Conservation (phyloP, 2,888 invertebrate genomes). For the Allolobophora icterica region DNA sequence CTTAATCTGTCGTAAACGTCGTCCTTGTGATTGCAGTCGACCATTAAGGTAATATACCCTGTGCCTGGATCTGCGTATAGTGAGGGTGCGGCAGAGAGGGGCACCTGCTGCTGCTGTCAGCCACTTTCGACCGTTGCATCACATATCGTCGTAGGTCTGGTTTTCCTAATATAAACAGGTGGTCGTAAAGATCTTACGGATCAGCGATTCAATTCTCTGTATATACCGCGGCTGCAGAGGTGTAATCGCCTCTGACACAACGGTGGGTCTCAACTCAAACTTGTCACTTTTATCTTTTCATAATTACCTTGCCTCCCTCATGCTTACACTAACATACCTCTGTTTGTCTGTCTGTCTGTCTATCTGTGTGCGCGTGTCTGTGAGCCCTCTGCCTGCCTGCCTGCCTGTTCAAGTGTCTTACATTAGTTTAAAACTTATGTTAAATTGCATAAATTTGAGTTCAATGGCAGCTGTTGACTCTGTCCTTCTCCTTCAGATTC, state of each 20-base stretch:
- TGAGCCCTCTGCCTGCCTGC: too few species aligned
- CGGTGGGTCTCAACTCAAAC: background rate
- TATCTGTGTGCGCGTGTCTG: too few species aligned
- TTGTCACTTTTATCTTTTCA: background rate
- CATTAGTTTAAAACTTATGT: too few species aligned
- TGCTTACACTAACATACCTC: background rate
- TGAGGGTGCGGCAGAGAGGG: background rate
- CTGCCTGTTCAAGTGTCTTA: too few species aligned
- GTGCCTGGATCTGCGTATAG: background rate
- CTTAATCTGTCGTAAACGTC: background rate
- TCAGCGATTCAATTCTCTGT: background rate
- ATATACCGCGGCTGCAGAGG: too few species aligned
- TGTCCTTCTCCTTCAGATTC: too few species aligned
- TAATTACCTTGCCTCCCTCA: background rate
- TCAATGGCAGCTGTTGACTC: too few species aligned
- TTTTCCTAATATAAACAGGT: background rate
- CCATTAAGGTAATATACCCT: background rate
- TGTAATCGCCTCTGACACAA: background rate
- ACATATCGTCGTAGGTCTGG: background rate
- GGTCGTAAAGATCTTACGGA: conserved; percentile 17
- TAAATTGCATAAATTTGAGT: too few species aligned
- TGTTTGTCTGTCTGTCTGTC: background rate
- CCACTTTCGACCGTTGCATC: background rate
- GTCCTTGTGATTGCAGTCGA: background rate
- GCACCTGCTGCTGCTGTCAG: background rate